Base-by-base conservation (phyloP, 2,888 invertebrate genomes). In the Drosophila hamatofila region DNA sequence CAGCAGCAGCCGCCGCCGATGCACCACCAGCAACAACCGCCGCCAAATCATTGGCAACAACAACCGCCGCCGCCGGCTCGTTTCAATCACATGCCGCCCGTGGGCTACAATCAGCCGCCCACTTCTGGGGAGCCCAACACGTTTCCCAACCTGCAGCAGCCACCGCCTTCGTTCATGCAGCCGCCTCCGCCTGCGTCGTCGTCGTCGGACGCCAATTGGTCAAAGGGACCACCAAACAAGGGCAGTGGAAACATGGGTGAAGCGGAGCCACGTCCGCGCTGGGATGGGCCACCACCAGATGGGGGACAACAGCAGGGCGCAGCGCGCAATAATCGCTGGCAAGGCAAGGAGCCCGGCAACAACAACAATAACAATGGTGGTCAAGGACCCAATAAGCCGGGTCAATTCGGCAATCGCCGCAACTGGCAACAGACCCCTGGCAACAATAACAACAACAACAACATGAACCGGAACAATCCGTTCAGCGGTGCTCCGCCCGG, bases 1-100 rank as follows among this genome's bases (percentile, higher is more conserved):
- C 91, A 90, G n/a, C 37, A 90, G 18, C 90, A 90, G 21, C 91
- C 89, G 27, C 27, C 1, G 37, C 89, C 85, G 18, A 84, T 79
- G 39, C 55, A 64, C 3, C 72, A 57, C 0, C 70, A 64, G 46
- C 74, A 48, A 4, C 73, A 68, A 11, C 49, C 63, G 41, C 75
- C 49, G 49, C 62, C 42, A 33, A 62, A 72, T 35, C 62, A 68
- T 54, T 75, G 72, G 77, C 74, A 71, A 21, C 74, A 71, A 18
- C 68, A 67, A 23, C 70, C 66, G 30, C 75, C 69, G 21, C 12
- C 58, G 42, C 72, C 67, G 8, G 44, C 52, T 25, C 52, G 71
- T 42, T 67, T 42, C 25, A 78, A 55, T 58, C 77, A 72, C 62
- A 62, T 73, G 52, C 63, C 72, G 16, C 55, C 37, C 6, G 62